Base-by-base conservation (phyloP, 2,888 invertebrate genomes). In the Pterostichus madidus region DNA sequence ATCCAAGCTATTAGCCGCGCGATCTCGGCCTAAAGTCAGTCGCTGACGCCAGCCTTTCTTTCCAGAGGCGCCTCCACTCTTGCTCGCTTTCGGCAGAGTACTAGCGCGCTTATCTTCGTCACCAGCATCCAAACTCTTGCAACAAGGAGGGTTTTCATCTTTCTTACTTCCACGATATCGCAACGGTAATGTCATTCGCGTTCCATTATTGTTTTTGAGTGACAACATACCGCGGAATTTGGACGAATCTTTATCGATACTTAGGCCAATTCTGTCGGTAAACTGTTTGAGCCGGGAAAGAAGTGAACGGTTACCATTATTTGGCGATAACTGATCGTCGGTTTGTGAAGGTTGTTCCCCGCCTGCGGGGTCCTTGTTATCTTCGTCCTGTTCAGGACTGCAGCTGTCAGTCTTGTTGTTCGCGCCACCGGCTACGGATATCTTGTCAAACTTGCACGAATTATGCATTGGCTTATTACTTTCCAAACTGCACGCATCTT, bases 241-340 rank as follows among this genome's bases (percentile, higher is more conserved):
- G 17, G 85, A 81, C 5, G 89, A 85, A 13, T 91, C 91, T 84
- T 89, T 90, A 78, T 91, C 91, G 84, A 91, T 89, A 56, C 91
- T 91, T 83, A 91, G 89, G 83, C 91, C 90, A 84, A 92, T 87
- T 17, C 91, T 89, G 86, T 92, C 92, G 3, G 92, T 92, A 83
- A 92, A 90, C 78, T 92, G 91, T 46, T 91, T 89, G 82, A 92
- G 88, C 17, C 92, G 89, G 11, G 91, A 89, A 49, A 92, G 88
- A 83, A 93, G 86, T 0, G 92, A 91, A 81, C 88, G 86, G 77
- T 89, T 90, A 85, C 90, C 90, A 85, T 89, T 88, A 85, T 89
- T 88, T 8, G 88, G 85, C n/a, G 84, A 84, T 53, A 81, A 24
- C 52, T 81, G 81, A 32, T 17, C 75, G 59, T 83, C 73, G 56